Percentiles rank a stretch among this genome's conserved stretches.
phyloP scores from a whole-genome alignment of 2,888 invertebrate genomes.

The Leptodirus hochenwartii region DNA sequence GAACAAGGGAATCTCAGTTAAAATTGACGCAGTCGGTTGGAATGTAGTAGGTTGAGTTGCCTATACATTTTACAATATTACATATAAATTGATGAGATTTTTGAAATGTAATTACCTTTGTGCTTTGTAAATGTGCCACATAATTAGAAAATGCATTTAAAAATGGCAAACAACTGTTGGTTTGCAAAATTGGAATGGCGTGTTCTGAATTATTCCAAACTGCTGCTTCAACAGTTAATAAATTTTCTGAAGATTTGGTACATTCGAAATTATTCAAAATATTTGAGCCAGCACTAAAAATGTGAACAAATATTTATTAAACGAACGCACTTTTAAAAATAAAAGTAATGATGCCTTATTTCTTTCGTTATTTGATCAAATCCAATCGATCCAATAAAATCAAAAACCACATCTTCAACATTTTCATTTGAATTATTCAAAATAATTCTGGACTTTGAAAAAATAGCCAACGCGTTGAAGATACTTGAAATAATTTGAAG shows the following conservation, averaged over 20 bases:
- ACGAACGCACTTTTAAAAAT: slow-evolving; percentile 1
- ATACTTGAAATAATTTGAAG: slow-evolving; percentile 23
- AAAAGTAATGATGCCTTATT: slow-evolving; percentile 18
- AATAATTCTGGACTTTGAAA: slow-evolving; percentile 14
- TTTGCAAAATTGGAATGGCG: slow-evolving; percentile 28
- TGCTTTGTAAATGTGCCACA: slow-evolving; percentile 9
- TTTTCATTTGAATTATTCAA: slow-evolving; percentile 13
- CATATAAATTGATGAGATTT: too few relatives aligned
- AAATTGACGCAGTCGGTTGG: slow-evolving; percentile 1
- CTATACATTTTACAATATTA: slow-evolving; percentile 1
- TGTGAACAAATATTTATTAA: slow-evolving; percentile 2
- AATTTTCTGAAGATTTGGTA: slow-evolving; percentile 26
- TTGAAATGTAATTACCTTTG: too few relatives aligned
- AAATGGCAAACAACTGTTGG: slow-evolving; percentile 29
- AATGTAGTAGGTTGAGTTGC: not conserved
- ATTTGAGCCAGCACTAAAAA: slow-evolving; percentile 29
- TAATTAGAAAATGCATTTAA: slow-evolving; percentile 22
- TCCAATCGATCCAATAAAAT: slow-evolving; percentile 25
- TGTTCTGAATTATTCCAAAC: slow-evolving; percentile 28
- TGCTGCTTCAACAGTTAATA: slow-evolving; percentile 27
- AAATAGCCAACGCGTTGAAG: slow-evolving; percentile 15
- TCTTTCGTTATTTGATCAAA: slow-evolving; percentile 29
- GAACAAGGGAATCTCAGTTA: slow-evolving; percentile 5
- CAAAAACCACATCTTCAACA: slow-evolving; percentile 19
- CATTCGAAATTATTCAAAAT: slow-evolving; percentile 26